Base-by-base conservation (phyloP, 1,140 invertebrate genomes). In the Gerris buenoi region DNA sequence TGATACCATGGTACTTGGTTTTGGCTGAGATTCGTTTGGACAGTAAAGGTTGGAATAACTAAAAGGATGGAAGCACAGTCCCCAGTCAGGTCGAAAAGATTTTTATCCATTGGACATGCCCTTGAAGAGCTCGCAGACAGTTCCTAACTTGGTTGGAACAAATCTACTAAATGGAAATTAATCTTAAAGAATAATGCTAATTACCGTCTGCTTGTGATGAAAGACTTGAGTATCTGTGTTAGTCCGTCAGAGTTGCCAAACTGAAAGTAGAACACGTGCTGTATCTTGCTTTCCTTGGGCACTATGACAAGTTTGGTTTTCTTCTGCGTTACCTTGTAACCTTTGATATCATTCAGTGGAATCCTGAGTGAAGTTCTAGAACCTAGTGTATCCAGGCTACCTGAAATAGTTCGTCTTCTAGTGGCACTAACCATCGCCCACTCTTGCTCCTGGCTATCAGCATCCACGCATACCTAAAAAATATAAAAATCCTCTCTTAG, bases 231-330 rank as follows among this genome's bases (percentile, higher is more conserved):
- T 57, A 82, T 79, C 27, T 82, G 81, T 10, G 93, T 78, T 74
- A 95, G 88, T 68, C 84, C 83, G 73, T 90, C 87, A 5, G 88
- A 89, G 70, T 91, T 91, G 13, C 87, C 89, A 72, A 89, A 83
- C 75, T 93, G 89, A 77, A 95, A 95, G 72, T 91, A 88, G 73
- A 91, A 86, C 18, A 87, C 86, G 68, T 87, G 87, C 70, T 89
- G 86, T 67, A 85, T 83, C 0, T 86, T 84, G 14, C 87, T 86
- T 73, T 89, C 86, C 72, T 87, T 85, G 13, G 85, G 85, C 68
- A 85, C 83, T 69, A 90, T 85, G 62, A 85, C 84, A 68, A 91
- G 77, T 64, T 87, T 83, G 63, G 87, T 84, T 46, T 83, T 85
- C 67, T 86, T 84, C 60, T 84, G 81, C 29, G 83, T 81, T 13